phyloP scores from a whole-genome alignment of 2,888 invertebrate species.

The Agriopis leucophaearia region DNA sequence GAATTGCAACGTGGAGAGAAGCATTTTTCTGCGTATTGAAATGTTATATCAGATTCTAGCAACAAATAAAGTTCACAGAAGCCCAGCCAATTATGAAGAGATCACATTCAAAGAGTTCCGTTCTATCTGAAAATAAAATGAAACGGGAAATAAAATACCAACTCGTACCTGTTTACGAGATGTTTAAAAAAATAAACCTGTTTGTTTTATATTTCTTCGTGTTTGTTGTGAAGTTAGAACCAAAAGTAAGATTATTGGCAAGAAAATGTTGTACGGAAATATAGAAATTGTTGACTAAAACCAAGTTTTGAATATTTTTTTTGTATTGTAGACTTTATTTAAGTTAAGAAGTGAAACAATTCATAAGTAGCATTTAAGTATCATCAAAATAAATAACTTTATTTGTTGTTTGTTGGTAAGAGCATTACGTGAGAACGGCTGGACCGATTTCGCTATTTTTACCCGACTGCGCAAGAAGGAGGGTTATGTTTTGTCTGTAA shows the following conservation, averaged over 20 bases:
- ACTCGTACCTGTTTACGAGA: background rate
- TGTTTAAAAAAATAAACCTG: background rate
- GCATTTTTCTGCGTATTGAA: conserved; percentile 24
- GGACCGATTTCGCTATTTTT: too few species aligned
- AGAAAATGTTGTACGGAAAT: too few species aligned
- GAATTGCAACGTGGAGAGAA: conserved; percentile 8
- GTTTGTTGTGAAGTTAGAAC: background rate
- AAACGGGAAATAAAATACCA: conserved; percentile 13
- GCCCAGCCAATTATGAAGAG: conserved; percentile 29
- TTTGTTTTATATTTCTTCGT: background rate
- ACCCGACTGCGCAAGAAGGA: too few species aligned
- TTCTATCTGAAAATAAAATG: conserved; percentile 22
- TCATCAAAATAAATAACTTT: too few species aligned
- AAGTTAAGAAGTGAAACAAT: background rate
- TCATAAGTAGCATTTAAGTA: too few species aligned
- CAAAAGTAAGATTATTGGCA: too few species aligned
- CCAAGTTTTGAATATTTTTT: too few species aligned
- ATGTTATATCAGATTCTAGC: conserved; percentile 21
- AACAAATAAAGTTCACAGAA: conserved; percentile 27
- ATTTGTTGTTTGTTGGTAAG: too few species aligned
- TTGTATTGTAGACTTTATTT: too few species aligned
- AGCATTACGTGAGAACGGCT: too few species aligned
- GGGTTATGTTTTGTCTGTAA: too few species aligned
- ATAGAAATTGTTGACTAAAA: too few species aligned
- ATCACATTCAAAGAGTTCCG: conserved; percentile 21